phyloP scores from a whole-genome alignment of 2,797 vertebrate species.

The Jordanella pulchra region DNA sequence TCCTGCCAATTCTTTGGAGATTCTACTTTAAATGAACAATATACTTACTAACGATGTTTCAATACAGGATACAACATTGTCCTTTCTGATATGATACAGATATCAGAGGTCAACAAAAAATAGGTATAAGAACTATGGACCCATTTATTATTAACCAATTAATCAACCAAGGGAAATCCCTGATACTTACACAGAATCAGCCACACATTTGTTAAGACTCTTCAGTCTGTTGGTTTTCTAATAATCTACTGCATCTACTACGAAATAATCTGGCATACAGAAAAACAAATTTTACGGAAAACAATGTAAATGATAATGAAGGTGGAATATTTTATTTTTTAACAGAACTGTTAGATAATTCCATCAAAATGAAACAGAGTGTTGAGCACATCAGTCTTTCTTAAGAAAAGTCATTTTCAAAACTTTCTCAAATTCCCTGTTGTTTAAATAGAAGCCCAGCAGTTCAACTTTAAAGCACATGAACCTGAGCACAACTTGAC shows the following conservation, averaged over 20 bases:
- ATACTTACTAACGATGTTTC: background rate
- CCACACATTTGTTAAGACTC: background rate
- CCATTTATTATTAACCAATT: no score
- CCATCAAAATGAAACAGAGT: background rate
- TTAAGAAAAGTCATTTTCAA: background rate
- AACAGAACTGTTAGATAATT: background rate
- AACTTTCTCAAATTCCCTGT: background rate
- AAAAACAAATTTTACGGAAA: background rate
- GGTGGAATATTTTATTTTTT: background rate
- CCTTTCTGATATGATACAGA: no score
- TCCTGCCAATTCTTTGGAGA: background rate
- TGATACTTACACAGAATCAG: background rate
- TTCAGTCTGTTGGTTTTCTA: background rate
- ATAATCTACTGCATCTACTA: background rate
- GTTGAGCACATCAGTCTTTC: background rate
- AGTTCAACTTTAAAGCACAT: conserved; percentile 31
- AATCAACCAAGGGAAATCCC: no score
- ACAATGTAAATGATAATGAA: background rate
- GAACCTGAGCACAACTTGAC: conserved; percentile 25
- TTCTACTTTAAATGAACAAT: background rate
- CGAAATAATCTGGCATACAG: background rate
- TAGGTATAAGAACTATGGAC: no score
- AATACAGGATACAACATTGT: no score
- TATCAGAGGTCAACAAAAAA: no score
- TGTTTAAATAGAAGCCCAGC: background rate